Evolutionary conservation across 2,797 vertebrate genomes (phyloP), one percentile per base, ranked within the genome.

Genomic region (Gymnoscopelus braueri): DNA sequence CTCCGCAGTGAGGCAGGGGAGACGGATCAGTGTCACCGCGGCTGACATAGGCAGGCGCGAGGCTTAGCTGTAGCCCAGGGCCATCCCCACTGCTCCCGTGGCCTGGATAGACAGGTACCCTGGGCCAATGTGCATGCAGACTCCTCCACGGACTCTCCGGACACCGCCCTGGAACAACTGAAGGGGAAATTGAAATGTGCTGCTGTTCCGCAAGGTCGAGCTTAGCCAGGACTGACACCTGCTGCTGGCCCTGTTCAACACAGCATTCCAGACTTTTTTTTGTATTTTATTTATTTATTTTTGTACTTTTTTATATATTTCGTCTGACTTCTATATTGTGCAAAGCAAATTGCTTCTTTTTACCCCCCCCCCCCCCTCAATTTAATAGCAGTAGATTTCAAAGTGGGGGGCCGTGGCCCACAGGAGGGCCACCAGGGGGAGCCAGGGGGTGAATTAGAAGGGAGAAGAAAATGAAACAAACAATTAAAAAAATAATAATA

Each of bases 61-160:
- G 80, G 89, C 87, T 91, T 85, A 84, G 84, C 84, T 86, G 79
- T 84, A 84, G 88, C 88, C 88, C 72, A 15, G 47, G 84, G 90
- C 85, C 62, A 71, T 86, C 74, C 63, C 77, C 23, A 73, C 74
- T 78, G 80, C 88, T 86, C 85, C 47, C 67, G 71, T 77, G 80
- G 79, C 84, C 82, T 79, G 85, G 72, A 79, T 61, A 78, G 67
- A 78, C 64, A 79, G 55, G 75, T 55, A 67, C 68, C 49, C 70
- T 71, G 74, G 73, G 68, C 66, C 81, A 78, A 65, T 83, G 79
- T 72, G 81, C 78, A 59, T 23, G 52, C 52, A 15, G 52, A 67
- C 72, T 63, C 71, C 51, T 51, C 57, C 81, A 12, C 54, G 12
- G 11, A 57, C 79, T 72, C 85, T 56, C 32, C 2, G 66, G 86